phyloP scores from a whole-genome alignment of 2,113 vertebrate species.

The Marmota flaviventris region DNA sequence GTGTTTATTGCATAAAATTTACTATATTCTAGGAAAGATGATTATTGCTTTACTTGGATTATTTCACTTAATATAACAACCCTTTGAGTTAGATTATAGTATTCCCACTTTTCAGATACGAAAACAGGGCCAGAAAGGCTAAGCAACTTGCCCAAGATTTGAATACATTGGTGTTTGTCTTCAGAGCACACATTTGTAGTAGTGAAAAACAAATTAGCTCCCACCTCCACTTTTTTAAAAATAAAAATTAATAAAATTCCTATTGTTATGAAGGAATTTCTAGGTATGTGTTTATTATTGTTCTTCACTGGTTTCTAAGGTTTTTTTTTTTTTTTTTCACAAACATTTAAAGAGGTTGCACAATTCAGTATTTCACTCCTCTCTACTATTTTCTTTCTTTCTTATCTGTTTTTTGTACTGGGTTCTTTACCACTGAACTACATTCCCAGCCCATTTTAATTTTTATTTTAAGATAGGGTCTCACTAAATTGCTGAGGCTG shows the following conservation, averaged over 20 bases:
- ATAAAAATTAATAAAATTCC: background rate
- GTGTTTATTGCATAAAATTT: background rate
- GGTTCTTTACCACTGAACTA: too few species aligned
- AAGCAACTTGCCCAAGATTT: background rate
- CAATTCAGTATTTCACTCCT: background rate
- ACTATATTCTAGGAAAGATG: background rate
- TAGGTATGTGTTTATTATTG: background rate
- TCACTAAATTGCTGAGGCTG: too few species aligned
- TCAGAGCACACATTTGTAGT: background rate
- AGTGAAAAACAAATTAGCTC: background rate
- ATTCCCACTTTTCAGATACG: background rate
- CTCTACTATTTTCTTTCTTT: background rate
- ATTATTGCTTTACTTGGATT: background rate
- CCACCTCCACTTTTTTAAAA: background rate
- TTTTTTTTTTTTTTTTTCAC: background rate
- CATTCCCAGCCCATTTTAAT: too few species aligned
- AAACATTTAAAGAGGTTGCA: background rate
- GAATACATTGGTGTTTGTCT: background rate
- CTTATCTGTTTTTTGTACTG: too few species aligned
- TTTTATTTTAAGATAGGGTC: too few species aligned
- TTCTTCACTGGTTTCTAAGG: constrained; percentile 7
- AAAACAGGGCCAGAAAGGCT: background rate
- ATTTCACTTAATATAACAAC: background rate
- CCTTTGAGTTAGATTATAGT: background rate
- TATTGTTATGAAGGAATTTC: background rate